These are phyloP conservation scores for Drosophila albomicans DNA, from an alignment of 1,140 invertebrate genomes.

Conservation along the genomic window DNA sequence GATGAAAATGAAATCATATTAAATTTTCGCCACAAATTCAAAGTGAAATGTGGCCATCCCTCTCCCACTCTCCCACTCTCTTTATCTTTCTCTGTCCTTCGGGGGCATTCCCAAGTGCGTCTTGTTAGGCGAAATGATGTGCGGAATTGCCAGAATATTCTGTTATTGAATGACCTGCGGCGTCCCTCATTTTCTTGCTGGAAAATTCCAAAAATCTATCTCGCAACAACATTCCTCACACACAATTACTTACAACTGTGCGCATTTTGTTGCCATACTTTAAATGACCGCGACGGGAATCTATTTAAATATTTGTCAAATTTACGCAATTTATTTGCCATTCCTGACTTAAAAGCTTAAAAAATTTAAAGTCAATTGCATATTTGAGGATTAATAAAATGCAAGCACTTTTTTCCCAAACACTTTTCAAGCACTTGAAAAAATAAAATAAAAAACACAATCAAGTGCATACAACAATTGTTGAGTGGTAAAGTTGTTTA, in stretches of 20 bases:
- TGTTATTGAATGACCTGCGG: background rate
- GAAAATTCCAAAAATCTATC: constrained; percentile 4
- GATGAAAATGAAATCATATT: constrained; percentile 83
- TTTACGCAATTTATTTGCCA: background rate
- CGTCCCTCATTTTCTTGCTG: background rate
- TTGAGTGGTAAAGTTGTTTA: too few species aligned
- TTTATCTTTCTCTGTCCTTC: constrained; percentile 12
- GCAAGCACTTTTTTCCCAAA: background rate
- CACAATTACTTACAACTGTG: background rate
- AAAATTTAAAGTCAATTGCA: background rate
- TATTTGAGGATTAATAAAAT: background rate
- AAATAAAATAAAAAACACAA: background rate
- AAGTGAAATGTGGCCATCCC: constrained; percentile 51
- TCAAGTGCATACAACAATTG: background rate
- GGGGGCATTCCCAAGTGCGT: constrained; percentile 17
- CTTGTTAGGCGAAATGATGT: constrained; percentile 10
- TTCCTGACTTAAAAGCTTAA: background rate
- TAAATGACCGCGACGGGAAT: background rate
- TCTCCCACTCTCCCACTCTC: constrained; percentile 7
- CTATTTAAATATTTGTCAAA: background rate
- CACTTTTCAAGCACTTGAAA: background rate
- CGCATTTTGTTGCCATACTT: background rate
- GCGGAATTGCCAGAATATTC: constrained; percentile 7
- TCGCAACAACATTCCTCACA: background rate
- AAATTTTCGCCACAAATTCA: constrained; percentile 80